phyloP scores from a whole-genome alignment of 1,140 invertebrate genomes.

The Helicoverpa armigera region DNA sequence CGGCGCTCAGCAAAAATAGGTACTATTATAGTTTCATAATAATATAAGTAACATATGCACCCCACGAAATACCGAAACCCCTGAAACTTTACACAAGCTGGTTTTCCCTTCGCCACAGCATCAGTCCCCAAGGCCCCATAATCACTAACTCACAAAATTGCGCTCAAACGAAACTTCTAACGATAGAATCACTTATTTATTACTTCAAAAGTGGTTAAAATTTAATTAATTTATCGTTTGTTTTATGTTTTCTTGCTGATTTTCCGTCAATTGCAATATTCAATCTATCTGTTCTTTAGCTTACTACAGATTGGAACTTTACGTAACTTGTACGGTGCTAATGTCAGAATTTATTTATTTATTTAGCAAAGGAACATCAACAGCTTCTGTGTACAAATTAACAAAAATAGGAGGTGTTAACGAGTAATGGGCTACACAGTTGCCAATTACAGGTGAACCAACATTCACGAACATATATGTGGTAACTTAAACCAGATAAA shows the following conservation, averaged over 20 bases:
- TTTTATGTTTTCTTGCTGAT: constrained; percentile 38
- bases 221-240: constrained; percentile 44
- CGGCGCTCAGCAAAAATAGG: too few species aligned
- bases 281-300: too few species aligned
- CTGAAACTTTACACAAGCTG: constrained; percentile 49
- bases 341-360: too few species aligned
- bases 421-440: too few species aligned
- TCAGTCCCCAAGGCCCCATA: not conserved
- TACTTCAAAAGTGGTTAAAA: constrained; percentile 47
- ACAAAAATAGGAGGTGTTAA: too few species aligned
- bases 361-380: too few species aligned
- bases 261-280: not conserved
- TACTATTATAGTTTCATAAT: not conserved
- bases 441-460: too few species aligned
- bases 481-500: too few species aligned
- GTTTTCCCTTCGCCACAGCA: not conserved
- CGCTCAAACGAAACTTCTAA: constrained; percentile 49
- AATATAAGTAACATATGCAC: not conserved
- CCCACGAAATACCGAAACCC: constrained; percentile 56
- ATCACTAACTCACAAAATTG: constrained; percentile 52
- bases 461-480: too few species aligned
- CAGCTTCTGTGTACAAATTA: too few species aligned
- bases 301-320: too few species aligned
- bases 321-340: too few species aligned
- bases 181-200: constrained; percentile 47